These are phyloP conservation scores for Mormyrops boulengeri DNA, from an alignment of 2,797 vertebrate species.

Conservation along the genomic window DNA sequence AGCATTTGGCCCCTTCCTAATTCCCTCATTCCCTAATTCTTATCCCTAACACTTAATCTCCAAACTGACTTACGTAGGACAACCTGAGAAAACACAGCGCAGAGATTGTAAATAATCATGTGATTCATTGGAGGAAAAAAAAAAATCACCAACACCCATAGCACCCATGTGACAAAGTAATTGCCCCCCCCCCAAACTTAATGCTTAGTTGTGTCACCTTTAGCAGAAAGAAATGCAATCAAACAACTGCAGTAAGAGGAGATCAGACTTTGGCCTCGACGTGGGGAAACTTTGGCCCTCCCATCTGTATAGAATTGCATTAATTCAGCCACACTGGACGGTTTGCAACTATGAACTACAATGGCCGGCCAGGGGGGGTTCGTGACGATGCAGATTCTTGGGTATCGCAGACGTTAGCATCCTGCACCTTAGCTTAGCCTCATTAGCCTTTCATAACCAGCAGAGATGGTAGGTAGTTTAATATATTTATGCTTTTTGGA, in stretches of 20 bases:
- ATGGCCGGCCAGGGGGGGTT: neutral
- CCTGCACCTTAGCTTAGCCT: neutral
- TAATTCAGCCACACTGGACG: neutral
- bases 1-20: neutral
- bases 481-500: neutral
- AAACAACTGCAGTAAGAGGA: neutral
- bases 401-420: neutral
- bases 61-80: neutral
- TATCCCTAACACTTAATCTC: neutral
- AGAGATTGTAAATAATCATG: neutral
- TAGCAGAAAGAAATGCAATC: neutral
- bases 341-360: neutral
- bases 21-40: neutral
- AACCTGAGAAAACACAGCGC: neutral
- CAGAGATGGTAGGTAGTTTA: neutral
- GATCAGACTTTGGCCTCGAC: neutral
- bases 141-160: neutral
- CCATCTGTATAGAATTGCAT: neutral
- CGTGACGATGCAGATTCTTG: neutral
- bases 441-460: neutral
- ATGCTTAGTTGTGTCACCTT: neutral
- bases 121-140: neutral
- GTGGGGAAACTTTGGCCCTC: neutral
- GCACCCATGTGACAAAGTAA: neutral
- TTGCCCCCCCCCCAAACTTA: neutral